Conservation (phyloP, 2,113 vertebrate genomes). For the Meles meles region DNA sequence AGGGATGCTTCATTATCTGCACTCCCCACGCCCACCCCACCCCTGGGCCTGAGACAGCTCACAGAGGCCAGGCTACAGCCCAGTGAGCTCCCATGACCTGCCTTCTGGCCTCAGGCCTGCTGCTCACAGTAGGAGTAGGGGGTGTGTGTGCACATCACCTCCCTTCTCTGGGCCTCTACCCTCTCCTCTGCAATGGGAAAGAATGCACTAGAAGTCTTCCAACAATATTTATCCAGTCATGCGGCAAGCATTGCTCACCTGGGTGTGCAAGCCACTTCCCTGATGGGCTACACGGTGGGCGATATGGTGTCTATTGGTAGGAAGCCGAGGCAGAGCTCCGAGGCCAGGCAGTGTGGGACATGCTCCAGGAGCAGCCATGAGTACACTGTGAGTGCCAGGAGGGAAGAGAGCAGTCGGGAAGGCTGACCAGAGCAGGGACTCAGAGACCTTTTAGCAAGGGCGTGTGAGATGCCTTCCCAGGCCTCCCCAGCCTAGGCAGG, state of each 20-base stretch:
- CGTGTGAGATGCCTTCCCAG: background rate
- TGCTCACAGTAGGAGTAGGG: no score
- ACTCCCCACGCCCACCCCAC: background rate
- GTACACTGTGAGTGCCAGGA: background rate
- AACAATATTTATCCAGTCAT: background rate
- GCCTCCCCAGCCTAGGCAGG: background rate
- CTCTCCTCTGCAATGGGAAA: background rate
- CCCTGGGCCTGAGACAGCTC: background rate
- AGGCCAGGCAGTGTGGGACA: background rate
- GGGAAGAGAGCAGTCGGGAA: background rate
- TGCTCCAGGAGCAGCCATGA: fast-evolving
- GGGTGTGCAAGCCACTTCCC: background rate
- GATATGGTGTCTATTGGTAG: fast-evolving
- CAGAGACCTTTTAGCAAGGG: background rate
- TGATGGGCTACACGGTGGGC: background rate
- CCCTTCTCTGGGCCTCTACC: background rate
- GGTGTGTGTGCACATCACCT: fast-evolving
- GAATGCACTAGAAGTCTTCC: background rate
- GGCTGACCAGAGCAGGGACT: background rate
- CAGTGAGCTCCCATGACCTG: background rate
- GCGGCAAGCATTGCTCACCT: background rate
- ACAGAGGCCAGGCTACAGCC: background rate
- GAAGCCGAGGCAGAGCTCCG: background rate
- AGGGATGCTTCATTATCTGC: background rate
- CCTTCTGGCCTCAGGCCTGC: background rate